These are phyloP conservation scores for Coelinius sp. DNA, from an alignment of 2,888 invertebrate species.

Conservation along the genomic window DNA sequence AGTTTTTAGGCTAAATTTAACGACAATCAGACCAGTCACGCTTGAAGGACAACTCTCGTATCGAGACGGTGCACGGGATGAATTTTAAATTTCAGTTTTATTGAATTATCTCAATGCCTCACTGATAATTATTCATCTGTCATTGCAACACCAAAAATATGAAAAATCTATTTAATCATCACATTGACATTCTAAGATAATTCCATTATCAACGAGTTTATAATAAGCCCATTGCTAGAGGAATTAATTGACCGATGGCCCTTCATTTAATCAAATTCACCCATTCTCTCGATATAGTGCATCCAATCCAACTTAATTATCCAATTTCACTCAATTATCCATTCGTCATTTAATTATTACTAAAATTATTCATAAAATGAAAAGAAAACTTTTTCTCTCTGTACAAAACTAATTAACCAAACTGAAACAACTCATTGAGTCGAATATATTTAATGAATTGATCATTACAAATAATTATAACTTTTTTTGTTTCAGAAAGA, in stretches of 20 bases:
- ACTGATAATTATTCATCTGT: neutral
- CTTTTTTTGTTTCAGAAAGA: neutral
- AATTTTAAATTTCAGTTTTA: neutral
- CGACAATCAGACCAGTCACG: constrained; percentile 28
- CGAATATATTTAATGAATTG: neutral
- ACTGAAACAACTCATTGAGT: neutral
- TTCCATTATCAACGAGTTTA: neutral
- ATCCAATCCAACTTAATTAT: neutral
- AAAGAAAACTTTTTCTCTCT: neutral
- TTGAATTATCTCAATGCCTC: neutral
- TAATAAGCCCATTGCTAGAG: neutral
- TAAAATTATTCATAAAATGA: neutral
- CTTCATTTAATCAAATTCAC: neutral
- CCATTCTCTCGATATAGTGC: neutral
- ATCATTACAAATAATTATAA: neutral
- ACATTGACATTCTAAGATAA: neutral
- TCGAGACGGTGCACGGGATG: neutral
- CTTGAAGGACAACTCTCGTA: constrained; percentile 28
- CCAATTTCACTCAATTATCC: neutral
- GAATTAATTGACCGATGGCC: neutral
- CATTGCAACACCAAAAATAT: neutral
- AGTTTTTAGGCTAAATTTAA: constrained; percentile 57
- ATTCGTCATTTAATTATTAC: neutral
- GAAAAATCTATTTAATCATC: neutral
- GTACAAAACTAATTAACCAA: neutral